Percentiles rank a stretch among this genome's conserved stretches.
Evolutionary conservation across 2,113 vertebrate genomes (phyloP).

Genomic region (Pheucticus melanocephalus): DNA sequence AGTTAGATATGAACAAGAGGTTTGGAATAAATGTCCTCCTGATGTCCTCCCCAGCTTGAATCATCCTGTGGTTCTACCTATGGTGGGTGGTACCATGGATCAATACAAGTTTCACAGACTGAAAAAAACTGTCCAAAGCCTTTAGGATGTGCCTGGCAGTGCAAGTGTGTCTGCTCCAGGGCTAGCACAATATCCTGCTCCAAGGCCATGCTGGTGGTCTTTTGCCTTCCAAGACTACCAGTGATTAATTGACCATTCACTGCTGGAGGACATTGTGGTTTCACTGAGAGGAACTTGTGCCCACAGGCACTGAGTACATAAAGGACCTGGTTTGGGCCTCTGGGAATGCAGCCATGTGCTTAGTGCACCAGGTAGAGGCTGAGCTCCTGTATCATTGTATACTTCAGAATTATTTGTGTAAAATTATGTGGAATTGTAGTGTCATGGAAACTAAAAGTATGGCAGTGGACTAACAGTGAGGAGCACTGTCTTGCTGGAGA

Average conservation of each 20-base stretch:
- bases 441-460: not conserved
- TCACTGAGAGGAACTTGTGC: not conserved
- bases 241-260: not conserved
- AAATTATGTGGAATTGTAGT: not conserved
- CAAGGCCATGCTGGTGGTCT: not conserved
- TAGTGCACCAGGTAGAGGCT: not conserved
- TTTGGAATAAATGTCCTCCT: not conserved
- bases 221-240: not conserved
- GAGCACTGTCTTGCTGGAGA: not conserved
- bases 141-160: not conserved
- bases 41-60: rapidly evolving
- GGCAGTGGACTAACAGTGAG: rapidly evolving
- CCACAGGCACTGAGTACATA: not conserved
- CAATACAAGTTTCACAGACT: not conserved
- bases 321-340: not conserved
- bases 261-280: not conserved
- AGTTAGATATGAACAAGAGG: not conserved
- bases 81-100: not conserved
- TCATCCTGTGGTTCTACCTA: not conserved
- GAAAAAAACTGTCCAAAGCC: not conserved
- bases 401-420: not conserved
- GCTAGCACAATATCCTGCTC: not conserved
- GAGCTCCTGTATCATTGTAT: rapidly evolving
- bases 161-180: not conserved
- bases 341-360: not conserved